Conservation (phyloP, 2,113 vertebrate genomes). For the Bubo blakistoni region DNA sequence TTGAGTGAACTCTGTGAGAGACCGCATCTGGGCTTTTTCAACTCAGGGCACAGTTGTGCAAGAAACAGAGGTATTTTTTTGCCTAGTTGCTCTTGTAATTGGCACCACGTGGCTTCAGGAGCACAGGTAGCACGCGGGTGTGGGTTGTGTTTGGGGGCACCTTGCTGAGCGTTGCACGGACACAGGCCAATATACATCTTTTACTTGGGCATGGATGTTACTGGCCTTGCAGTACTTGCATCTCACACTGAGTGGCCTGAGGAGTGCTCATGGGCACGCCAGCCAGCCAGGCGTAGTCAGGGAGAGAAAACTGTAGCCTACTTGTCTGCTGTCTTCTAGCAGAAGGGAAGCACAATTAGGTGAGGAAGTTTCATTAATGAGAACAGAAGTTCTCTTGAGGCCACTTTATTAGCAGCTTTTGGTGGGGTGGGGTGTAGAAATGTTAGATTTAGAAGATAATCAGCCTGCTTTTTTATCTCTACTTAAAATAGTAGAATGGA, state of each 20-base stretch:
- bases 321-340: neutral
- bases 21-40: neutral
- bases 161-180: fast-evolving
- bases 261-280: neutral
- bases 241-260: neutral
- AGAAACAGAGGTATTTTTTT: neutral
- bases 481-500: neutral
- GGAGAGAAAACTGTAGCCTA: neutral
- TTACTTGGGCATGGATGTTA: neutral
- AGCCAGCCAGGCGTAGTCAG: fast-evolving
- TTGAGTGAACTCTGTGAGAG: neutral
- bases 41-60: neutral
- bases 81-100: neutral
- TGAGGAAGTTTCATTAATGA: neutral
- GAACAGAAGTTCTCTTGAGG: neutral
- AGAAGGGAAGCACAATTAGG: neutral
- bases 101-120: neutral
- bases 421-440: neutral
- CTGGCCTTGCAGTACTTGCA: neutral
- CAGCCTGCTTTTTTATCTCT: slow-evolving; percentile 4
- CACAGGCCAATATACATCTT: fast-evolving
- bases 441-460: neutral
- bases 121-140: fast-evolving
- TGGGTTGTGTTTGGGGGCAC: too few relatives aligned
- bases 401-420: neutral